Base-by-base conservation (phyloP, 1,140 invertebrate species). In the Phortica variegata region DNA sequence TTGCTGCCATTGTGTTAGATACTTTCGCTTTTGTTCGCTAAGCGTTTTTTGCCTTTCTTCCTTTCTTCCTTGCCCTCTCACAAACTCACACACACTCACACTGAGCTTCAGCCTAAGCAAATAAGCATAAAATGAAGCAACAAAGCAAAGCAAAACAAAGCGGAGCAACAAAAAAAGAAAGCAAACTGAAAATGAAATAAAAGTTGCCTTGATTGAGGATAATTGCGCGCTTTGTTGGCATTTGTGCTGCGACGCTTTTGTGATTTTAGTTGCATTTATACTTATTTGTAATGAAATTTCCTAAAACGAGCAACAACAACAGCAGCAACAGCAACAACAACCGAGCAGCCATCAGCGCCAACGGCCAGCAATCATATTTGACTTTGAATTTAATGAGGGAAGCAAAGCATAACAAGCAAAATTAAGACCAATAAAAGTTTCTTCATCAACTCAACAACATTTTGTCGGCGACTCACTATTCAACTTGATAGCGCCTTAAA, bases 371-470 rank as follows among this genome's bases (percentile, higher is more conserved):
- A 49, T 57, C 57, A 62, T 68, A 66, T 60, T 65, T 59, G 49
- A 60, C 26, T 60, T 65, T 59, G 49, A 60, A 32, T 49, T 56
- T 54, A 65, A 66, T 62, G 58, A 66, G 54, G 61, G 59, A 62
- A 56, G 43, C 54, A 55, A 58, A 58, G 49, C 12, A 7, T 12
- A 31, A 12, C 29, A 7, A 31, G 29, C 29, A 31, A 31, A 12
- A 12, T 12, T 43, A 52, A 13, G 39, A 15, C 45, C 56, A 55
- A 59, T 54, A 63, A 68, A 68, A 68, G 49, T 68, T 68, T 68
- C 54, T 68, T 68, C 60, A 68, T 68, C 63, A 68, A 58, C 60
- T 53, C 52, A 53, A 47, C 57, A 60, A 49, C 52, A 57, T 46
- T 66, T 60, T 53, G 53, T n/a, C n/a, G n/a, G n/a, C n/a, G n/a